Evolutionary conservation across 2,797 vertebrate species (phyloP).

Genomic region (Buphagus erythrorhynchus): DNA sequence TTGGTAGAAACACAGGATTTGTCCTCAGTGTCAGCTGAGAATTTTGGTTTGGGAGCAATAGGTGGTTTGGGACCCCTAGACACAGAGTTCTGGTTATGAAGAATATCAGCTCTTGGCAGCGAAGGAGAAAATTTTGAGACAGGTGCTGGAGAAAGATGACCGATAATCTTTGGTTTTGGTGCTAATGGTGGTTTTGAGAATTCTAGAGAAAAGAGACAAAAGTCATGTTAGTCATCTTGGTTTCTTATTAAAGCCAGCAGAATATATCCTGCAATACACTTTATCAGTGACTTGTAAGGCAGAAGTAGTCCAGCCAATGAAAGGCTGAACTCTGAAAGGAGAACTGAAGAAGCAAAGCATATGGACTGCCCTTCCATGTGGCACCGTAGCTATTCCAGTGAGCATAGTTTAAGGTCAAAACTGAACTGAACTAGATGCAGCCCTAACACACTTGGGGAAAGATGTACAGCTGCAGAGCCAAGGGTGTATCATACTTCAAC

Average conservation of each 20-base stretch:
- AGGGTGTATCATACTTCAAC: background rate
- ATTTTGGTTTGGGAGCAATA: conserved; percentile 89
- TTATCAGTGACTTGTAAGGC: background rate
- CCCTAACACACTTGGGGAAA: background rate
- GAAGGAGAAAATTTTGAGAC: conserved; percentile 77
- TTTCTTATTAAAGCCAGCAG: background rate
- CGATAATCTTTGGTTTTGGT: conserved; percentile 86
- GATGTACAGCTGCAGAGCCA: background rate
- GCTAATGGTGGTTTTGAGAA: conserved; percentile 87
- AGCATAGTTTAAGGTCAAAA: background rate
- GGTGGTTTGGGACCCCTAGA: conserved; percentile 88
- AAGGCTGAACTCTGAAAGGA: background rate
- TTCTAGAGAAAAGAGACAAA: conserved; percentile 84
- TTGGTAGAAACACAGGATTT: conserved; percentile 70
- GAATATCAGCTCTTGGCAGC: conserved; percentile 76
- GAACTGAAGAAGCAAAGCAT: background rate
- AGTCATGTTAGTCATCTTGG: background rate
- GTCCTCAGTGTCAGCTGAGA: conserved; percentile 76
- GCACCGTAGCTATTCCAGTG: background rate
- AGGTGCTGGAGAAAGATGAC: conserved; percentile 73
- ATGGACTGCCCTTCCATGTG: background rate
- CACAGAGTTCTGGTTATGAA: conserved; percentile 72
- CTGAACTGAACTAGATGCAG: background rate
- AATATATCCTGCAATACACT: background rate
- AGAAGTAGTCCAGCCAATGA: background rate